Conservation (phyloP, 2,797 vertebrate species). For the Ibycter americanus region DNA sequence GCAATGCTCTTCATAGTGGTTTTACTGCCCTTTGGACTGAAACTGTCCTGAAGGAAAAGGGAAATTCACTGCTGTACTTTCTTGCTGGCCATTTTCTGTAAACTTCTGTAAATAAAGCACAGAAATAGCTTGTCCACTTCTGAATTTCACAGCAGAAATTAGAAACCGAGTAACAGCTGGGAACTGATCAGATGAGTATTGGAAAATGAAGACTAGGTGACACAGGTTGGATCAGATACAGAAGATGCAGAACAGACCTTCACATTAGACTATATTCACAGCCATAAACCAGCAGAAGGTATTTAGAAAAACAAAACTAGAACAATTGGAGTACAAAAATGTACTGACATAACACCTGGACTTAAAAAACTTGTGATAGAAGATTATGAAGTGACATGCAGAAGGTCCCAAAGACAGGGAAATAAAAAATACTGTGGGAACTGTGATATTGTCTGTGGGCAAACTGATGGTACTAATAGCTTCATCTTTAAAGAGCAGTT, state of each 20-base stretch:
- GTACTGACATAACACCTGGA: neutral
- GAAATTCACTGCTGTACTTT: neutral
- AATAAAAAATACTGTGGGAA: neutral
- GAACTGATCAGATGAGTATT: neutral
- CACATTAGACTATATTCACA: neutral
- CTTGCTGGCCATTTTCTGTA: neutral
- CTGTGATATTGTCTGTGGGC: neutral
- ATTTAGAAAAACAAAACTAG: neutral
- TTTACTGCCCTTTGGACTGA: neutral
- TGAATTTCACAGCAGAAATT: neutral
- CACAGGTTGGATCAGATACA: neutral
- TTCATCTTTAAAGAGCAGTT: neutral
- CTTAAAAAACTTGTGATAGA: neutral
- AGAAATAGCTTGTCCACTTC: neutral
- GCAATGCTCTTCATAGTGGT: neutral
- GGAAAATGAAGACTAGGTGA: neutral
- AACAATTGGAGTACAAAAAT: neutral
- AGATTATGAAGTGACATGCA: neutral
- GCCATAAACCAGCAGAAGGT: neutral
- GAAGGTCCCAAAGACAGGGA: neutral
- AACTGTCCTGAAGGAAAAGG: neutral
- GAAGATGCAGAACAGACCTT: neutral
- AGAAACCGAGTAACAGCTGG: neutral
- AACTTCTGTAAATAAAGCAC: neutral
- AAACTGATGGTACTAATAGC: neutral